These are phyloP conservation scores for Vidua macroura DNA, from an alignment of 2,113 vertebrate species.

Conservation along the genomic window DNA sequence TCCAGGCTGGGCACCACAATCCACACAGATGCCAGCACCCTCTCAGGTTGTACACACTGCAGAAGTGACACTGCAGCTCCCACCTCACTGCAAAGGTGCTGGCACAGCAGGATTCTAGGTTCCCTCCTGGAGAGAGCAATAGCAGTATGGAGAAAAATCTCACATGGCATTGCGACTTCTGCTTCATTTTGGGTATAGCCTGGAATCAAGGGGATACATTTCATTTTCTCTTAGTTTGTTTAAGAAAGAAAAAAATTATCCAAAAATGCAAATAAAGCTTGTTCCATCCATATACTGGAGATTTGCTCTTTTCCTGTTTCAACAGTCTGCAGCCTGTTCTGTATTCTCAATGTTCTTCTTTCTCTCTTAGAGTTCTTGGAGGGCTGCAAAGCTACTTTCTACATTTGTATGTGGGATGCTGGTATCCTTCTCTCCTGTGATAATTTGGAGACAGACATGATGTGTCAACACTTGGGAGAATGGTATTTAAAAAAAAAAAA, in stretches of 20 bases:
- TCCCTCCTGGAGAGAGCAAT: not conserved
- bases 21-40: not conserved
- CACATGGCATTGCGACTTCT: not conserved
- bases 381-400: not conserved
- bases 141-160: not conserved
- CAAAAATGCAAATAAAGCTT: not conserved
- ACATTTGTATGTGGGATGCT: accelerated
- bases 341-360: not conserved
- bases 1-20: not conserved
- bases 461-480: not conserved
- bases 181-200: not conserved
- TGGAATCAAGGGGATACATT: not conserved
- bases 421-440: not conserved
- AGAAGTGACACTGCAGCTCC: not conserved
- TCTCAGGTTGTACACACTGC: not conserved
- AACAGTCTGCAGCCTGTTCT: not conserved
- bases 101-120: not conserved
- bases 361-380: not conserved
- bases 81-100: accelerated
- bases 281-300: not conserved
- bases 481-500: not conserved
- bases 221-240: not conserved
- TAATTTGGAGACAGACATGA: not conserved
- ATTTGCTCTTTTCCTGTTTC: not conserved
- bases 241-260: not conserved